Conservation (phyloP, 2,888 invertebrate genomes). For the Strigamia maritima region DNA sequence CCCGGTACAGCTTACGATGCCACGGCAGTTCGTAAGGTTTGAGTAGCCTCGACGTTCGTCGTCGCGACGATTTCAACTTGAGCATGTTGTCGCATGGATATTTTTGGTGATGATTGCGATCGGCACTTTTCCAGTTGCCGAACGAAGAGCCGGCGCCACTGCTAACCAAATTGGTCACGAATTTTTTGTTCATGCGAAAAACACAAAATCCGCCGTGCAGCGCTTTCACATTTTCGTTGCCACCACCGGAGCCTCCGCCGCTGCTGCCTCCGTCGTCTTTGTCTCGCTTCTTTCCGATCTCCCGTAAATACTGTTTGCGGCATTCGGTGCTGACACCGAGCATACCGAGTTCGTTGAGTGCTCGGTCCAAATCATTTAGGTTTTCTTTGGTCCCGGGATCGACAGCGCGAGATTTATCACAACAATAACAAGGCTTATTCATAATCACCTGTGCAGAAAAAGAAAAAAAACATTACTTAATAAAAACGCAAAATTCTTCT, state of each 20-base stretch:
- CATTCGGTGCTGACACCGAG: constrained; percentile 36
- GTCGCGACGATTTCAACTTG: neutral
- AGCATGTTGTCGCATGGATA: neutral
- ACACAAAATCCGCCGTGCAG: constrained; percentile 28
- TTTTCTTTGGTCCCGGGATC: constrained; percentile 25
- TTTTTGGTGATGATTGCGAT: neutral
- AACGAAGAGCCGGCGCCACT: neutral
- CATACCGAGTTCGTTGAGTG: constrained; percentile 41
- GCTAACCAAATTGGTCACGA: constrained; percentile 34
- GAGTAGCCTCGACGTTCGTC: neutral
- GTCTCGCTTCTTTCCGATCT: neutral
- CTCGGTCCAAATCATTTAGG: constrained; percentile 36
- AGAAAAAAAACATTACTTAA: neutral
- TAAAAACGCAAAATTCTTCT: no score
- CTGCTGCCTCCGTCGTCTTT: neutral
- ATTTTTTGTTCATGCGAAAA: constrained; percentile 32
- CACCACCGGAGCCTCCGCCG: no score
- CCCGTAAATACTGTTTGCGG: constrained; percentile 23
- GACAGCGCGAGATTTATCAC: neutral
- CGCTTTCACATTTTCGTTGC: no score
- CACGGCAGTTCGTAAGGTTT: constrained; percentile 37
- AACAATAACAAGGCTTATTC: constrained; percentile 38
- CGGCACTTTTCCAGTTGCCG: neutral
- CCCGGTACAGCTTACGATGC: constrained; percentile 24
- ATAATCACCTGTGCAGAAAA: neutral